These are phyloP conservation scores for Nymphalis io DNA, from an alignment of 1,140 invertebrate genomes.

Conservation along the genomic window DNA sequence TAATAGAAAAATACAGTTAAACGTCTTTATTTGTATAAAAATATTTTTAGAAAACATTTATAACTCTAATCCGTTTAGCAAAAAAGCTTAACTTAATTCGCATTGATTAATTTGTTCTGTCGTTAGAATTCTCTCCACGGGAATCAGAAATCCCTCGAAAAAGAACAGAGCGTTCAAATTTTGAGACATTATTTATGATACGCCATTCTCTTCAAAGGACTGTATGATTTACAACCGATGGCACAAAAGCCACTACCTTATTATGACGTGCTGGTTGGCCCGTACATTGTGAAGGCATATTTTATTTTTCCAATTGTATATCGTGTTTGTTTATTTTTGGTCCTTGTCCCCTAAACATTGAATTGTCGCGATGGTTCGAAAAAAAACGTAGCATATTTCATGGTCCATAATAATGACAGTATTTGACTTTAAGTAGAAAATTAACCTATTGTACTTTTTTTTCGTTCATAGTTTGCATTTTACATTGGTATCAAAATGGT, in stretches of 20 bases:
- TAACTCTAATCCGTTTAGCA: slow-evolving; percentile 22
- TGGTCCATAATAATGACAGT: slow-evolving; percentile 62
- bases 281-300: slow-evolving; percentile 73
- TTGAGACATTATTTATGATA: slow-evolving; percentile 73
- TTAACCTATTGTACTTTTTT: background rate
- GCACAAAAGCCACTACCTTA: slow-evolving; percentile 75
- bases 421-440: slow-evolving; percentile 13
- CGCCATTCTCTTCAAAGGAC: slow-evolving; percentile 74
- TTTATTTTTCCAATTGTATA: slow-evolving; percentile 72
- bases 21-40: too few species aligned
- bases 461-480: too few species aligned
- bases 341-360: slow-evolving; percentile 72
- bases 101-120: slow-evolving; percentile 71
- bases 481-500: too few species aligned
- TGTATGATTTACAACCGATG: slow-evolving; percentile 73
- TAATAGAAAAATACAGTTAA: too few species aligned
- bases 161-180: slow-evolving; percentile 58
- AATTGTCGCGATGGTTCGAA: slow-evolving; percentile 56
- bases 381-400: slow-evolving; percentile 69
- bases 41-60: background rate
- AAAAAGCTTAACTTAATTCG: slow-evolving; percentile 55
- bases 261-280: slow-evolving; percentile 76
- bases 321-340: slow-evolving; percentile 77
- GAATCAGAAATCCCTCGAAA: slow-evolving; percentile 56
- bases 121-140: slow-evolving; percentile 65